Percentiles rank a stretch among this genome's conserved stretches.
Conservation (phyloP, 1,140 invertebrate genomes). For the Aphaenogaster rudis region DNA sequence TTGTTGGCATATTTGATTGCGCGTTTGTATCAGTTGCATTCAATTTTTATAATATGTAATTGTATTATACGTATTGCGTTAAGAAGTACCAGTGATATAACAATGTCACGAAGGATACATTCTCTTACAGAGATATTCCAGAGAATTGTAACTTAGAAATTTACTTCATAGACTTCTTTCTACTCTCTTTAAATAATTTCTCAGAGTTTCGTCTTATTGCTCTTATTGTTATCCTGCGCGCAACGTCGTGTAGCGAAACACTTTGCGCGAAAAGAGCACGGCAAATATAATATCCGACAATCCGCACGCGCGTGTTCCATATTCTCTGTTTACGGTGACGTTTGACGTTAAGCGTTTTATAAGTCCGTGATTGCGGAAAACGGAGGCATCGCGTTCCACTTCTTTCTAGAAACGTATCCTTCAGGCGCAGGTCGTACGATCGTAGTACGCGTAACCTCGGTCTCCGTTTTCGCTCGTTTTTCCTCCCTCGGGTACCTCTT, state of each 20-base stretch:
- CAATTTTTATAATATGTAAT: not conserved
- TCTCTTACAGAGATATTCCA: not conserved
- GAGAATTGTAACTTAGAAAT: conserved; percentile 8
- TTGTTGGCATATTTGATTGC: conserved; percentile 5
- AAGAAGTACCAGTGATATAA: not conserved
- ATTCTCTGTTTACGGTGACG: conserved; percentile 46
- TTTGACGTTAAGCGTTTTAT: conserved; percentile 63
- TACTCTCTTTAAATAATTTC: conserved; percentile 30
- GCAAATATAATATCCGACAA: conserved; percentile 55
- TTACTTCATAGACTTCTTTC: not conserved
- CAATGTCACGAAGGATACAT: not conserved
- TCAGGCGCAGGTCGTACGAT: conserved; percentile 56
- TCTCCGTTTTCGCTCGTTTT: conserved; percentile 57
- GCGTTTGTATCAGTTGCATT: not conserved
- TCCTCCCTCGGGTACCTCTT: conserved; percentile 50
- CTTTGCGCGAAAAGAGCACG: conserved; percentile 42
- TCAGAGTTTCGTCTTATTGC: not conserved
- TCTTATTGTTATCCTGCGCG: conserved; percentile 10
- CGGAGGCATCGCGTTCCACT: conserved; percentile 49
- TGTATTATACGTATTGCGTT: not conserved
- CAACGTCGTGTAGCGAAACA: not conserved
- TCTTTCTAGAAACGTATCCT: conserved; percentile 33
- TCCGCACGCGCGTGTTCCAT: conserved; percentile 11
- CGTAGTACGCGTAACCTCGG: conserved; percentile 54
- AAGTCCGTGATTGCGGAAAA: conserved; percentile 54